A percentile compares a stretch with the other conserved stretches of the same genome.
phyloP scores from a whole-genome alignment of 2,797 vertebrate genomes.

The Sebastiscus albofasciatus region DNA sequence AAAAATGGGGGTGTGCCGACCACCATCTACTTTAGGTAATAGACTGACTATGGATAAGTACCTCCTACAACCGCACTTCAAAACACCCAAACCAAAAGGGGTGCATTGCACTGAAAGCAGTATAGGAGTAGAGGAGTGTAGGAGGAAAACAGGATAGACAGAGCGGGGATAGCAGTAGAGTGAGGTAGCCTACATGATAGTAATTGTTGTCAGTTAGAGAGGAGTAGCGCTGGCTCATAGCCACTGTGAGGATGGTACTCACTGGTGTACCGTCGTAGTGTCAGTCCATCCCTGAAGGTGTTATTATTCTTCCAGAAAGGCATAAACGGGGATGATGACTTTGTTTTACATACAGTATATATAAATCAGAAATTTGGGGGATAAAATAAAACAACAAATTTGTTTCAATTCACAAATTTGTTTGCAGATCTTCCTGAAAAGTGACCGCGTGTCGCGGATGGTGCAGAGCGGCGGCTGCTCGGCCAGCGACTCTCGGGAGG shows the following conservation, averaged over 20 bases:
- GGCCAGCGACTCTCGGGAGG: constrained; percentile 93
- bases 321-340: neutral
- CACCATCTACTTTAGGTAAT: neutral
- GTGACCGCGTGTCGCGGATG: constrained; percentile 95
- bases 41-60: neutral
- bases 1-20: too few species aligned
- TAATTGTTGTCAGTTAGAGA: neutral
- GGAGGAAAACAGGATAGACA: neutral
- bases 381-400: neutral
- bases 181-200: neutral
- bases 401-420: neutral
- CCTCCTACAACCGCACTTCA: neutral
- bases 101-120: neutral
- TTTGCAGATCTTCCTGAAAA: constrained; percentile 94
- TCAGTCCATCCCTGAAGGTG: neutral
- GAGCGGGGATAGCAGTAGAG: neutral
- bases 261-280: neutral
- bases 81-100: neutral
- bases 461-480: constrained; percentile 98
- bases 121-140: too few species aligned
- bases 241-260: neutral
- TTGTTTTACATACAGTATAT: neutral
- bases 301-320: neutral
- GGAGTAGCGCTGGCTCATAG: neutral
- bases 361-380: neutral